Percentiles rank a stretch among this genome's conserved stretches.
Evolutionary conservation across 2,797 vertebrate genomes (phyloP).

Genomic region (Bradypodion pumilum): DNA sequence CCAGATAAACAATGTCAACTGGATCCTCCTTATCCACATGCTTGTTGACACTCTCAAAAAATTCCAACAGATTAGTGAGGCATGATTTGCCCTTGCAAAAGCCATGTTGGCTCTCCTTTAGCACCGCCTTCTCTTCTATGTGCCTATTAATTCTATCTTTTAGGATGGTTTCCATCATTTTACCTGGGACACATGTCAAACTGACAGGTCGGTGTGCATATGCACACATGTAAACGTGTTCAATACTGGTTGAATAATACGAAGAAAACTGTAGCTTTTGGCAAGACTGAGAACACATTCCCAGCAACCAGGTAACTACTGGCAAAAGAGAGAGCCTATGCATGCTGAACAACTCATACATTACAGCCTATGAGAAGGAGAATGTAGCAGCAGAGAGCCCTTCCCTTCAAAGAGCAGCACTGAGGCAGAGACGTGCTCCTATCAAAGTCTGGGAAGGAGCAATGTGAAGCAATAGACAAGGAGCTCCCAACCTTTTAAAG

Average conservation of each 20-base stretch:
- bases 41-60: no score
- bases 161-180: no score
- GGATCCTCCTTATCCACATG: no score
- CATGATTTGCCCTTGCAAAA: no score
- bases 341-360: neutral
- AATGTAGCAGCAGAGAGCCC: neutral
- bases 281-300: constrained; percentile 45
- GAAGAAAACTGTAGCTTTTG: constrained; percentile 57
- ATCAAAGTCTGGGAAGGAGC: accelerated
- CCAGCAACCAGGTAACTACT: constrained; percentile 38
- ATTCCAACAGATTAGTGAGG: no score
- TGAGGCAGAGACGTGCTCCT: neutral
- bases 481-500: no score
- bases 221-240: neutral
- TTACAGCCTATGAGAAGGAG: neutral
- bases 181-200: no score
- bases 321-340: constrained; percentile 28
- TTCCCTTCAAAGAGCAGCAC: neutral
- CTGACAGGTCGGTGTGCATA: no score
- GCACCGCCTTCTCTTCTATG: no score
- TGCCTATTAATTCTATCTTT: no score
- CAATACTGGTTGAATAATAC: constrained; percentile 68
- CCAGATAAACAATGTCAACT: no score
- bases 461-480: neutral
- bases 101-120: no score